Evolutionary conservation across 2,888 invertebrate genomes (phyloP), one percentile per base, ranked within the genome.

Genomic region (Rhodophaea formosa): DNA sequence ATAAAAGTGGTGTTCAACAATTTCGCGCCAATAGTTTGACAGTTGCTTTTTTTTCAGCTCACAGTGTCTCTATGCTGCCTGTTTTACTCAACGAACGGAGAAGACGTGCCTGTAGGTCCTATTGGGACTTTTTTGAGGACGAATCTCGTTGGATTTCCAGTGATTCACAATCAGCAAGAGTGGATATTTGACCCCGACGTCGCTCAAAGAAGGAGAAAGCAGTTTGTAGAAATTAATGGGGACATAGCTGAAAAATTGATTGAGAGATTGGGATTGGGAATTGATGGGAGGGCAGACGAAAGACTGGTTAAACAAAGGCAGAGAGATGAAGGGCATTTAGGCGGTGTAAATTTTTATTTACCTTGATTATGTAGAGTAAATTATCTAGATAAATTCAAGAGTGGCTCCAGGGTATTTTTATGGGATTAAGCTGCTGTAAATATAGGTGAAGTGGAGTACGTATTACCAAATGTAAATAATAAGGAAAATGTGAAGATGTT

Each of bases 181-280:
- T 95, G 94, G 93, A 78, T 92, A 29, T 94, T 95, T 64, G 94
- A 95, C 75, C 95, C 95, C 0, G 93, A 95, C 14, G 87, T 93
- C 0, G 92, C 93, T 0, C 72, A 89, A 60, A 88, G 93, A 62
- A 88, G 94, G 57, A 87, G 94, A 47, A 91, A 82, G 54, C 92
- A 92, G 61, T 95, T 94, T 71, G 92, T 93, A 62, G 92, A 89
- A 61, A 69, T 93, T 1, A 93, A 95, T 70, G 95, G 95, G 0
- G 86, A 88, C 60, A 92, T 92, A 62, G 95, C 94, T 1, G 93
- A 93, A 61, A 92, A 91, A 58, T 84, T 94, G 8, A 95, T 95
- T 7, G 94, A 94, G 69, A 88, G 93, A 63, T 70, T 95, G 7
- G 95, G 95, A 0, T 79, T 94, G 58, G 95, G 95, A 0, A 79